A percentile compares a stretch with the other conserved stretches of the same genome.
phyloP scores from a whole-genome alignment of 2,113 vertebrate species.

The Microcebus murinus region DNA sequence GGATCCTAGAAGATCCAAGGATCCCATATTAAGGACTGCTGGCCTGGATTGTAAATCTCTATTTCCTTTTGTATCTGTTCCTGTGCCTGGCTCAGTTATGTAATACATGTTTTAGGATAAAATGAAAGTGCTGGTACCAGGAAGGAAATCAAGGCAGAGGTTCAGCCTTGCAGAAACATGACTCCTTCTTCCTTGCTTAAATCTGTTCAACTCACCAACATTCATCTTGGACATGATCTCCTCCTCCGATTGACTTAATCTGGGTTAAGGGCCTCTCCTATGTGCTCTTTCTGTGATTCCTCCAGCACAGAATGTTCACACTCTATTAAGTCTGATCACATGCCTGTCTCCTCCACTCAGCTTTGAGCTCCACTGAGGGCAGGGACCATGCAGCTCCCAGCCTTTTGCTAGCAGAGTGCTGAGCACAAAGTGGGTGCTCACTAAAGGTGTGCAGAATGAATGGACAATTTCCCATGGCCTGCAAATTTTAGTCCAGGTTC shows the following conservation, averaged over 20 bases:
- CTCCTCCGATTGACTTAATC: not conserved
- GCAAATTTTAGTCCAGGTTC: not conserved
- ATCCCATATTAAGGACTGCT: not conserved
- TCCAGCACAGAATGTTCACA: not conserved
- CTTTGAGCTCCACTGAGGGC: not conserved
- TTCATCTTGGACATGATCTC: not conserved
- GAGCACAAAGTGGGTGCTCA: not conserved
- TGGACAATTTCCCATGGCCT: not conserved
- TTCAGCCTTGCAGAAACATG: not conserved
- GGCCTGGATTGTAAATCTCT: not conserved
- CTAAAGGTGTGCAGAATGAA: not conserved
- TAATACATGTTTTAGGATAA: not conserved
- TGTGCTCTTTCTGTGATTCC: not conserved
- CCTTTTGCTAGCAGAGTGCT: not conserved
- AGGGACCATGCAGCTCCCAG: not conserved
- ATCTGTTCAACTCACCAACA: not conserved
- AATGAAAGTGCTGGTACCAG: not conserved
- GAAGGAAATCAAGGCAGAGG: constrained; percentile 1
- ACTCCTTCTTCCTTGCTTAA: not conserved
- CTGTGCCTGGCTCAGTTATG: not conserved
- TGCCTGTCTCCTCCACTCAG: not conserved
- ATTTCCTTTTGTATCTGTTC: not conserved
- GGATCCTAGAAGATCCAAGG: not conserved
- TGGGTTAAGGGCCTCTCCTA: not conserved
- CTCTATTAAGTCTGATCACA: not conserved